These are phyloP conservation scores for Ditula angustiorana DNA, from an alignment of 2,888 invertebrate genomes.

Conservation along the genomic window DNA sequence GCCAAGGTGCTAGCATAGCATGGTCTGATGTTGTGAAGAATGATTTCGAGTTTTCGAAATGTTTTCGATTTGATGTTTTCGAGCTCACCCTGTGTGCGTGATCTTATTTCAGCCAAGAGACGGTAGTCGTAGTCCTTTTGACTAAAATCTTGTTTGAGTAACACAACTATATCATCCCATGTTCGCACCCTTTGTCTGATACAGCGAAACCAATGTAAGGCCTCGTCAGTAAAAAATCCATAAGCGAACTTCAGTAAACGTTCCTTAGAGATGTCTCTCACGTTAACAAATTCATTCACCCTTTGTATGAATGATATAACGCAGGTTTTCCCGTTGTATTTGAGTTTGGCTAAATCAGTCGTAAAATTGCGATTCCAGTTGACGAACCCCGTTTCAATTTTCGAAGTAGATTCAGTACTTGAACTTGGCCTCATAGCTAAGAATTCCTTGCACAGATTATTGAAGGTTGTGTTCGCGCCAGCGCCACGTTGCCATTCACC, in stretches of 20 bases:
- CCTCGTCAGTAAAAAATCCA: too few species aligned
- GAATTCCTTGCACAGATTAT: too few species aligned
- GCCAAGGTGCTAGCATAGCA: not conserved
- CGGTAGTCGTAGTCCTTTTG: slow-evolving; percentile 38
- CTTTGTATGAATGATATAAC: slow-evolving; percentile 32
- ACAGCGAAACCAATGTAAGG: slow-evolving; percentile 7
- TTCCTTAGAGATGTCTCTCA: not conserved
- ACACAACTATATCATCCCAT: not conserved
- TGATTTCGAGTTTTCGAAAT: not conserved
- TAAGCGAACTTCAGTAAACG: slow-evolving; percentile 19
- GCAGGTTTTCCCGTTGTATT: slow-evolving; percentile 36
- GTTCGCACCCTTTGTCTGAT: not conserved
- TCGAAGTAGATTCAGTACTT: too few species aligned
- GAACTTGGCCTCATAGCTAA: too few species aligned
- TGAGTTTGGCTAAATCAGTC: slow-evolving; percentile 30
- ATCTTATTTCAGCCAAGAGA: not conserved
- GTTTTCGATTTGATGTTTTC: slow-evolving; percentile 1
- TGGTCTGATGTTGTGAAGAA: not conserved
- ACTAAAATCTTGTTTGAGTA: slow-evolving; percentile 34
- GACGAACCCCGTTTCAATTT: too few species aligned
- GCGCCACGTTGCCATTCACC: too few species aligned
- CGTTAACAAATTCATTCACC: slow-evolving; percentile 30
- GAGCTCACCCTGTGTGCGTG: slow-evolving; percentile 10
- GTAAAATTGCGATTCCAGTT: slow-evolving; percentile 20
- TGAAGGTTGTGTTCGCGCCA: too few species aligned